These are phyloP conservation scores for Quadriops clusia DNA, from an alignment of 2,888 invertebrate species.

Conservation along the genomic window DNA sequence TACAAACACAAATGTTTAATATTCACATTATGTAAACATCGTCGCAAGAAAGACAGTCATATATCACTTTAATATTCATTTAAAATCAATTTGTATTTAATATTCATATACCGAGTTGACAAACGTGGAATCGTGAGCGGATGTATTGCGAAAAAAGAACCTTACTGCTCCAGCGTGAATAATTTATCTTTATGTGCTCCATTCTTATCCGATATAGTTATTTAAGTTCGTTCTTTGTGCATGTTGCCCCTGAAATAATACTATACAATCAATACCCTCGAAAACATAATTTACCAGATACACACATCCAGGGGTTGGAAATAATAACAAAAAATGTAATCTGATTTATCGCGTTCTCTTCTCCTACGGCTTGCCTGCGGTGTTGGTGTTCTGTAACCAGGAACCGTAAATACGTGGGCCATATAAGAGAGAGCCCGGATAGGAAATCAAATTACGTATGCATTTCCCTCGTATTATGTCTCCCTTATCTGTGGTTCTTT, in stretches of 20 bases:
- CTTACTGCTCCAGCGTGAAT: conserved; percentile 1
- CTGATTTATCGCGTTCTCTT: conserved; percentile 31
- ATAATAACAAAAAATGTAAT: conserved; percentile 23
- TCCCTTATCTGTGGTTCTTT: conserved; percentile 30
- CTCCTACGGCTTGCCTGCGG: no score
- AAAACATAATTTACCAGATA: conserved; percentile 16
- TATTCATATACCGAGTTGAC: no score
- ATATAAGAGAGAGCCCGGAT: conserved; percentile 19
- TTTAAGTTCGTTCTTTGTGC: conserved; percentile 12
- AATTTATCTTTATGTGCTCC: conserved; percentile 12
- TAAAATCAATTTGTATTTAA: no score
- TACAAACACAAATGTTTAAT: no score
- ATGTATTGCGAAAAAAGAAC: no score
- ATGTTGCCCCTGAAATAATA: conserved; percentile 17
- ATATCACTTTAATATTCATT: no score
- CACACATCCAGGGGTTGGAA: conserved; percentile 7
- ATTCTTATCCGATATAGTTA: conserved; percentile 9
- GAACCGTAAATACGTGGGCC: conserved; percentile 20
- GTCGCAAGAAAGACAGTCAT: no score
- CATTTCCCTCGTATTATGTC: conserved; percentile 31
- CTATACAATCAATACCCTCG: conserved; percentile 18
- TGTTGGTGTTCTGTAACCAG: conserved; percentile 20
- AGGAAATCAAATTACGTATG: conserved; percentile 36
- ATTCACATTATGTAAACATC: no score
- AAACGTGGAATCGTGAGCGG: no score